Base-by-base conservation (phyloP, 1,140 invertebrate species). In the Drosophila ercepeae region DNA sequence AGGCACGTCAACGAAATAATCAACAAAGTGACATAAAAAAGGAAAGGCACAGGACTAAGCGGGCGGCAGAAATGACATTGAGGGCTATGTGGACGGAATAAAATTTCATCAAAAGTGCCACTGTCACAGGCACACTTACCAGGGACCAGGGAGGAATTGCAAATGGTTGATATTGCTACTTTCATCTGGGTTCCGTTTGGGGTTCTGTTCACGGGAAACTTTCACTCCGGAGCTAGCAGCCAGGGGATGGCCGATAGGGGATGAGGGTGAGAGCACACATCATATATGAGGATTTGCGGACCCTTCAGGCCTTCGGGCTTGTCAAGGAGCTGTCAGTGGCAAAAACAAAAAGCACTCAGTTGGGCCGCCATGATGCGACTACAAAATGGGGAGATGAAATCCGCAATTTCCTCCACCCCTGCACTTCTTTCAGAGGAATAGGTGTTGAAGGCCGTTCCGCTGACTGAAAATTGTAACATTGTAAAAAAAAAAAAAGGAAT, bases 1-100 rank as follows among this genome's bases (percentile, higher is more conserved):
- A 42, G 49, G 61, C 82, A 88, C 70, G 82, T 88, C 82, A 86
- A 88, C 82, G 74, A 88, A 86, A 86, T 86, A 88, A 86, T 86
- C 82, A 86, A 82, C 77, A 82, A 81, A 81, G 59, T 64, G 77
- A 63, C 73, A 77, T 64, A 75, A 53, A 67, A 77, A 64, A 81
- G 41, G 27, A 77, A 64, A 81, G 41, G 32, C 53, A 23, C 34
- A 42, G 64, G 55, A 46, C 39, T 68, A 76, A 84, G 72, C 75
- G 73, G 76, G 81, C 72, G 68, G 63, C 77, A 81, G 77, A 86
- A 86, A 86, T 86, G 77, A 86, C 82, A 86, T 88, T 88, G 82
- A 88, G 69, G 77, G 52, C 41, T 81, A 86, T 86, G 82, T 86
- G 82, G 77, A 88, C 82, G 61, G 82, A 86, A 84, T 84, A 84